Base-by-base conservation (phyloP, 2,888 invertebrate species). In the Laspeyria flexula region DNA sequence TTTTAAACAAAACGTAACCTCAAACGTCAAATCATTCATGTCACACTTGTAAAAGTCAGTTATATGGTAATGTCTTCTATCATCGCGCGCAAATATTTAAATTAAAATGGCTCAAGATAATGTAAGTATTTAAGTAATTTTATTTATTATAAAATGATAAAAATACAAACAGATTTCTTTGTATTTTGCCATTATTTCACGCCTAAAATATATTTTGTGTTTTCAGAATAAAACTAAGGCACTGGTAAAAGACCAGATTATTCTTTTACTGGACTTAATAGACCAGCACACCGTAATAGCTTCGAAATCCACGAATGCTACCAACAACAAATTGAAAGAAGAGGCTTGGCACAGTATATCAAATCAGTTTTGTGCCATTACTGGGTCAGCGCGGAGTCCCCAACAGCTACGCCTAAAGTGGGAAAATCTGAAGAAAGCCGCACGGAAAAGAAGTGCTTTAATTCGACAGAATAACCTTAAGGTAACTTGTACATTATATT, bases 361-460 rank as follows among this genome's bases (percentile, higher is more conserved):
- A 10, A 16, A 35, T 10, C 1, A 16, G 18, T 35, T 35, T 10
- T 3, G n/a, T 18, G 18, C n/a, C 15, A 7, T 10, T 0, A 35
- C 35, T 10, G 35, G 35, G 9, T 1, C 9, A 35, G 15, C 15
- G 10, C 35, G 35, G 9, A 16, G 35, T 18, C 35, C 35, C 1
- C 18, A 35, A 9, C 35, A 35, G n/a, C n/a, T 35, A 4, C 6
- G 35, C 10, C 11, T 18, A 7, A 35, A 35, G 18, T 35, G 35
- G 35, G 35, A 35, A 18, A 35, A 35, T 18, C 18, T 35, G n/a
- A 35, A 35, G n/a, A 35, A 35, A 10, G 35, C 35, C 0, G 35
- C 35, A 3, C 15, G 35, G 10, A 35, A 35, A 4, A 16, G 35
- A 7, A 15, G 18, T 35, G 35, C 35, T 3, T 15, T 35, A n/a